Conservation (phyloP, 2,797 vertebrate genomes). For the Scarus forsteni region DNA sequence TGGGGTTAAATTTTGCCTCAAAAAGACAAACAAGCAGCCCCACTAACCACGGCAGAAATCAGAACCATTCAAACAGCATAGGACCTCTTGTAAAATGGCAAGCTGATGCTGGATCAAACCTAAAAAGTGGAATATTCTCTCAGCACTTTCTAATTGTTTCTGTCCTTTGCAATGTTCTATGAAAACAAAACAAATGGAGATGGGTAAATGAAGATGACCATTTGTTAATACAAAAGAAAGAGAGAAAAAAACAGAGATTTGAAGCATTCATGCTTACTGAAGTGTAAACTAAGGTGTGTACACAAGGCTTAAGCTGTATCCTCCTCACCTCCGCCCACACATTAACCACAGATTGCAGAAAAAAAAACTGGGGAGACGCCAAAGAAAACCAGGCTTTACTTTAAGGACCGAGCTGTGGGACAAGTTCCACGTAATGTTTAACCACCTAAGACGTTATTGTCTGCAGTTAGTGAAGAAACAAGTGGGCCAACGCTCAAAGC, state of each 20-base stretch:
- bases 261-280: slow-evolving; percentile 25
- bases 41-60: background rate
- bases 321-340: slow-evolving; percentile 54
- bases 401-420: slow-evolving; percentile 25
- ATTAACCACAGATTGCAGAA: slow-evolving; percentile 45
- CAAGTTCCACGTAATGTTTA: slow-evolving; percentile 59
- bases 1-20: background rate
- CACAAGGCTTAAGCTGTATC: slow-evolving; percentile 26
- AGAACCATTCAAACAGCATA: background rate
- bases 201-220: no score
- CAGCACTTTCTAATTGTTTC: background rate
- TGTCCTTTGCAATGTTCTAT: no score
- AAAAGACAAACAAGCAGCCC: background rate
- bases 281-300: slow-evolving; percentile 48
- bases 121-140: background rate
- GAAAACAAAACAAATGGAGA: no score
- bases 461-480: slow-evolving; percentile 31
- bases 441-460: slow-evolving; percentile 36
- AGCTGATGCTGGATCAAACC: background rate
- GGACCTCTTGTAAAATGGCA: no score
- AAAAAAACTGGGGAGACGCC: slow-evolving; percentile 47
- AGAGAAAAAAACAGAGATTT: slow-evolving; percentile 12
- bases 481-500: slow-evolving; percentile 10
- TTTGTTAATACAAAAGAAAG: background rate
- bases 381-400: slow-evolving; percentile 43